Base-by-base conservation (phyloP, 2,113 vertebrate species). In the Platichthys flesus region DNA sequence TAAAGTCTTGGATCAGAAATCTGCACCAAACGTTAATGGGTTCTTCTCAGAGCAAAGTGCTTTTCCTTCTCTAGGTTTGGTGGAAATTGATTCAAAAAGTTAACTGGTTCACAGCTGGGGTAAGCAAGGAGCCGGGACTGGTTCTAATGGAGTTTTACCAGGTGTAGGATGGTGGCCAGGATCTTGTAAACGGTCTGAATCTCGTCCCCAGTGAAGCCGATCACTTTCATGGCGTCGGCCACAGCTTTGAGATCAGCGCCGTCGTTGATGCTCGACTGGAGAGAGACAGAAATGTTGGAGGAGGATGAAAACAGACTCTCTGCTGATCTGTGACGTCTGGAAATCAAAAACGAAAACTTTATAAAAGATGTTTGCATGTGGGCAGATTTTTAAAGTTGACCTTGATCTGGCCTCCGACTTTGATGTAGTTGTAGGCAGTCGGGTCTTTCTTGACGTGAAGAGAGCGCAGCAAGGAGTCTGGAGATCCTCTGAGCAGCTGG, bases 201-300 rank as follows among this genome's bases (percentile, higher is more conserved):
- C 93, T 99, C 97, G 23, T 99, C 97, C 4, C 91, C 93, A 47
- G 96, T 97, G 94, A 99, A 99, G 55, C 98, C 98, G 47, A 98
- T 97, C 76, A 99, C 96, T 85, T 96, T 98, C 98, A 99, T 99
- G 82, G 97, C 98, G 37, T 99, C 97, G 0, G 96, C 94, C 0
- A 99, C 97, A 0, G 96, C 96, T 93, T 96, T 98, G 93, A 98
- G 98, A 60, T 99, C 97, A 0, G 96, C 95, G 9, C 91, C 89
- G 0, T 99, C 98, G 0, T 95, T 98, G 88, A 98, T 97, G 81
- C 91, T 94, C 1, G 96, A 97, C 97, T 99, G 87, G 47, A 45
- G 20, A 51, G 7, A 51, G 18, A 51, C 2, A 42, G 40, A 42
- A 42, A 42, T 13, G 40, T 42, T 42, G 15, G 47, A 51, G 18